Evolutionary conservation across 2,888 invertebrate species (phyloP).

Genomic region (Nemapogon koenigi): DNA sequence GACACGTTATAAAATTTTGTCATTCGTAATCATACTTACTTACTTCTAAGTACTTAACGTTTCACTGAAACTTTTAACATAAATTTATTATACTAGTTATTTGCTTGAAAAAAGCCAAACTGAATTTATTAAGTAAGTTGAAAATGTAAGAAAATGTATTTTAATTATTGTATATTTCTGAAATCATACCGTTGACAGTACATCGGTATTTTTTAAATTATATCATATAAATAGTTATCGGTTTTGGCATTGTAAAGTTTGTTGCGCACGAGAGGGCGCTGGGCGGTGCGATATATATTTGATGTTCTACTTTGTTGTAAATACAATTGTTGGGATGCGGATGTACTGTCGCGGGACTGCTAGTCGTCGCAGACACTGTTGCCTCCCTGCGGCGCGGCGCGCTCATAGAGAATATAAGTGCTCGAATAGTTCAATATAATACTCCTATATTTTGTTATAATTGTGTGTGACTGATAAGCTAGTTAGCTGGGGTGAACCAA

Average conservation of each 20-base stretch:
- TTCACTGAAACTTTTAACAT: conserved; percentile 62
- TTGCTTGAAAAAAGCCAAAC: conserved; percentile 66
- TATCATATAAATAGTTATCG: conserved; percentile 18
- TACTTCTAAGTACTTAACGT: conserved; percentile 62
- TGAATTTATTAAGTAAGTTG: conserved; percentile 66
- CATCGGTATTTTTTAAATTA: conserved; percentile 15
- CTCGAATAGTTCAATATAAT: conserved; percentile 41
- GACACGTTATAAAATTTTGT: conserved; percentile 65
- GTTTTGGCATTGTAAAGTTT: neutral
- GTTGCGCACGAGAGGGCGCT: conserved; percentile 1
- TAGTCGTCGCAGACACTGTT: conserved; percentile 35
- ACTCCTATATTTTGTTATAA: conserved; percentile 62
- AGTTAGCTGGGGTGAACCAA: conserved; percentile 41
- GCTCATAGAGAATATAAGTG: conserved; percentile 36
- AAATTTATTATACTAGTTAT: conserved; percentile 65
- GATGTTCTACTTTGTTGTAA: conserved; percentile 1
- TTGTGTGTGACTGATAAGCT: conserved; percentile 47
- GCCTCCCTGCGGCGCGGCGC: conserved; percentile 33
- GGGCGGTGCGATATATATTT: neutral
- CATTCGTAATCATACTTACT: conserved; percentile 66
- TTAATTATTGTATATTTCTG: conserved; percentile 61
- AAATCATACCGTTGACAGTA: conserved; percentile 14
- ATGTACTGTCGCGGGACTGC: conserved; percentile 8
- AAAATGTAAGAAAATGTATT: conserved; percentile 63
- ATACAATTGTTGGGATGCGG: conserved; percentile 2